Base-by-base conservation (phyloP, 2,888 invertebrate genomes). In the Melanotus villosus region DNA sequence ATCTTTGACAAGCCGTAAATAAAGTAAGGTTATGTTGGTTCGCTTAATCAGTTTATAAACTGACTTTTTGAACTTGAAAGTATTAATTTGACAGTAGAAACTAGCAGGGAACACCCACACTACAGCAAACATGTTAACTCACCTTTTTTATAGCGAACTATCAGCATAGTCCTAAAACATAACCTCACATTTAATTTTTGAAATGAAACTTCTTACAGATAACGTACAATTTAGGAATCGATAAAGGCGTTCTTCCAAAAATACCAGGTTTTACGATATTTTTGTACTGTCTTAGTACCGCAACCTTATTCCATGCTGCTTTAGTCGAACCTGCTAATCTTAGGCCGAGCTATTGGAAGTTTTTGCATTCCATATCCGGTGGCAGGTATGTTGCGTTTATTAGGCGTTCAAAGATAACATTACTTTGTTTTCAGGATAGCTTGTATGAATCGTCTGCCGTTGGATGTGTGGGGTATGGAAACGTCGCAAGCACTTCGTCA, bases 271-370 rank as follows among this genome's bases (percentile, higher is more conserved):
- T 92, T 74, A 90, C 89, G 62, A 86, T 91, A 50, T 85, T 93
- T 65, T 84, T 95, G 26, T 95, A 95, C 81, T 90, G 93, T 72
- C 85, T 93, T 70, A 92, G 93, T 74, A 94, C 94, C 2, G 92
- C 92, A 9, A 85, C 92, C 70, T 87, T 94, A 34, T 93, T 94
- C 81, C 93, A 94, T 83, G 90, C 90, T 4, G 93, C 92, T 59
- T 89, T 94, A 34, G 78, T 94, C 68, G 95, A 96, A 81, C 93
- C 95, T 0, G 91, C 91, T 67, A 91, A 91, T 79, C 83, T 96
- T 72, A 87, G 95, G 73, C 88, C 90, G n/a, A 93, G 93, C 63
- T 96, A 96, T 84, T 94, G 92, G 89, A 92, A 91, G 80, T 95
- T 95, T 83, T 85, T 96, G 41, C 88, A 90, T 73, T 88, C 88